phyloP scores from a whole-genome alignment of 30 jellyfish, hydroid and myxozoan species.

The Hydractinia echinata region DNA sequence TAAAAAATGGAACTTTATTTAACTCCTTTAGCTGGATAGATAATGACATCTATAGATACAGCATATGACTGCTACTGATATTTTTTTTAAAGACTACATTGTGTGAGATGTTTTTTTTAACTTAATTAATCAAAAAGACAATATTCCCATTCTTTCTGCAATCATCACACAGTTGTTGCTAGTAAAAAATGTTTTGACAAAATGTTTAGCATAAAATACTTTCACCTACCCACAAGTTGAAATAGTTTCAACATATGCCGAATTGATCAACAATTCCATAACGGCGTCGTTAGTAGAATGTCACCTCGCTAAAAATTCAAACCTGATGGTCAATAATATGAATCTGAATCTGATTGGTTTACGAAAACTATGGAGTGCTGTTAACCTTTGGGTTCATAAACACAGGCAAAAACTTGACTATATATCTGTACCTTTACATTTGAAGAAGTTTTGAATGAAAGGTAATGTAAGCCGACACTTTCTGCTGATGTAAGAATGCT shows the following conservation, averaged over 20 bases:
- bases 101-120: too few species aligned
- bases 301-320: constrained; percentile 8
- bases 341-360: neutral
- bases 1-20: too few species aligned
- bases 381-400: neutral
- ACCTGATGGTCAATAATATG: neutral
- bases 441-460: neutral
- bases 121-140: too few species aligned
- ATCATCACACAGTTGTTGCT: too few species aligned
- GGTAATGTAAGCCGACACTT: neutral
- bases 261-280: neutral
- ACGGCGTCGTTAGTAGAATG: neutral
- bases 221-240: constrained; percentile 2
- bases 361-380: neutral
- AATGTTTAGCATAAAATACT: neutral
- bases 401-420: neutral
- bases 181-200: neutral
- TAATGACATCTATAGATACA: too few species aligned
- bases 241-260: neutral
- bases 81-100: too few species aligned
- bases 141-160: too few species aligned
- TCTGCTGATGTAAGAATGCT: neutral
- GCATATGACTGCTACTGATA: too few species aligned
- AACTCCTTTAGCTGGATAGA: too few species aligned
- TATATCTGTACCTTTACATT: neutral